These are phyloP conservation scores for Allolobophora icterica DNA, from an alignment of 2,888 invertebrate genomes.

Conservation along the genomic window DNA sequence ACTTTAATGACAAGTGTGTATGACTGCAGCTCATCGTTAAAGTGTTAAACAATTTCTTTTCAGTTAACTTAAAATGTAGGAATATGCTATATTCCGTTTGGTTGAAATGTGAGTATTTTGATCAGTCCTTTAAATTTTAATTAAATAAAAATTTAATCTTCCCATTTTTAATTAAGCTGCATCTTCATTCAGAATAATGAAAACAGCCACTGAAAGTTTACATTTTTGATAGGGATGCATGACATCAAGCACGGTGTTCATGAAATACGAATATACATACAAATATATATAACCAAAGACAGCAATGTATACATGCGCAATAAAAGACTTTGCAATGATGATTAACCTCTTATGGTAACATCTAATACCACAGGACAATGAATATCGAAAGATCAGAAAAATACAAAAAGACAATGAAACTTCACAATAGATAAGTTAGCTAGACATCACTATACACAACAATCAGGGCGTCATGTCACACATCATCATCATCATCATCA, in stretches of 20 bases:
- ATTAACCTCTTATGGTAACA: not conserved
- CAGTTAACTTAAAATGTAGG: not conserved
- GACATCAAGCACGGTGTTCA: not conserved
- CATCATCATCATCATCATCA: not conserved
- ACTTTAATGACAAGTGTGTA: too few relatives aligned
- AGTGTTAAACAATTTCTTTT: not conserved
- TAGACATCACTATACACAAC: not conserved
- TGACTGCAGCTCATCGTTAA: too few relatives aligned
- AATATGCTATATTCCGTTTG: not conserved
- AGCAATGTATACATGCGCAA: not conserved
- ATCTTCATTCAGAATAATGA: not conserved
- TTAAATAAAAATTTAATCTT: not conserved
- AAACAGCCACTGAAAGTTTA: not conserved
- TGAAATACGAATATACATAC: not conserved
- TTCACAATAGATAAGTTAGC: slow-evolving; percentile 17
- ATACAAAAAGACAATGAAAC: not conserved
- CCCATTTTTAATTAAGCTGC: not conserved
- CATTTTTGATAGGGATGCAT: not conserved
- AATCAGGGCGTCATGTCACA: not conserved
- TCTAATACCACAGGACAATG: slow-evolving; percentile 3
- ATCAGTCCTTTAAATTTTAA: not conserved
- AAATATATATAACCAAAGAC: slow-evolving; percentile 4
- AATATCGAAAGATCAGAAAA: not conserved
- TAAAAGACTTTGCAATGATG: not conserved
- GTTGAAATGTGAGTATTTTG: not conserved